Base-by-base conservation (phyloP, 2,113 vertebrate genomes). In the Hippocampus guttulatus region DNA sequence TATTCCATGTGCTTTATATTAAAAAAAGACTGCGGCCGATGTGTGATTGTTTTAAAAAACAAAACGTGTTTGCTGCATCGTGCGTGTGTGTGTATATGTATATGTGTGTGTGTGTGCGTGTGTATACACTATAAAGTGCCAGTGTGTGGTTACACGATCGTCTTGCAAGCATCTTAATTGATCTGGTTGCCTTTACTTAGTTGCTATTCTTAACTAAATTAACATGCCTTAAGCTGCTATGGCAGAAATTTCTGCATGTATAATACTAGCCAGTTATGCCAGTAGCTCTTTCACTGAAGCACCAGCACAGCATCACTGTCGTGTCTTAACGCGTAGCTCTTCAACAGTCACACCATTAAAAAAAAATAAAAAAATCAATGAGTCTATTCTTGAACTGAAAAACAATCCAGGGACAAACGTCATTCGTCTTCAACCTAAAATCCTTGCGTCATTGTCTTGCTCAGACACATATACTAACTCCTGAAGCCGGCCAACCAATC, bases 401-500 rank as follows among this genome's bases (percentile, higher is more conserved):
- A 47, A 47, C 45, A 15, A 47, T 43, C 41, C 41, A 43, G 41
- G 41, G 41, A 43, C 25, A 14, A 61, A 43, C 41, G 71, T 40
- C 52, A n/a, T 76, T 78, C 73, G 57, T n/a, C 67, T 77, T 69
- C 12, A 23, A 64, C 70, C 67, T 71, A 71, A 45, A 71, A 76
- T 7, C 23, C 61, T 69, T 57, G 43, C 45, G 16, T 47, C 51
- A 23, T 41, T 5, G 11, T 41, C 23, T 33, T 63, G 33, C 70
- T 69, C 41, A 72, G 74, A 79, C 4, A 33, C 5, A 33, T 33
- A 5, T 33, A 33, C 76, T 78, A 78, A 73, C 83, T 67, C 68
- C 66, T 69, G 69, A 75, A 82, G 70, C 43, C 55, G 14, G 5
- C 84, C 81, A 63, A 74, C 77, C n/a, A 23, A 64, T 81, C 58